Evolutionary conservation across 2,113 vertebrate species (phyloP), one percentile per base, ranked within the genome.

Genomic region (Empidonax alnorum): DNA sequence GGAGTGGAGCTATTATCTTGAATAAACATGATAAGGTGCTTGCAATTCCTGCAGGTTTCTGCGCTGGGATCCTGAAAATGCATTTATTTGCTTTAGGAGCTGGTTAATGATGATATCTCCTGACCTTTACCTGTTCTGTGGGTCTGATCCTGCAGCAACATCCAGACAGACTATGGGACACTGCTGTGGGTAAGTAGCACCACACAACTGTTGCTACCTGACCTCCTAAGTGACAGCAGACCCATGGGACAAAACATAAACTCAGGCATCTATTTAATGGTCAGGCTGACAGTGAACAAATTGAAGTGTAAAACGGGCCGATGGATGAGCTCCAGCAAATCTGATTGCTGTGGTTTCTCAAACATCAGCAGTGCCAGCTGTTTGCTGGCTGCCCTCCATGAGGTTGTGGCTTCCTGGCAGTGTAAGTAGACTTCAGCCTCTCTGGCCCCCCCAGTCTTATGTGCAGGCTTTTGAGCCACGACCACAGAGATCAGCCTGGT

Each of bases 351-450:
- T 58, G 71, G 41, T 39, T 75, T 82, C 75, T 71, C 50, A 30
- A 31, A 47, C 6, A 23, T 41, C 42, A 56, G 81, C 46, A 24
- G 30, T 61, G 67, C 76, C 14, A 9, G 75, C 6, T 10, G 14
- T 44, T 67, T 68, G 49, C 76, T 83, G 85, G 85, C 76, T 75
- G 76, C 67, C 14, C 39, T 50, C 76, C 6, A 5, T 3, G 55
- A 55, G 50, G 28, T 28, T 66, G 59, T 28, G 49, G 22, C 55
- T 94, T 56, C 10, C 25, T 7, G 3, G 55, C 31, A 58, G 52
- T 0, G 0, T 47, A 58, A 0, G 0, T 30, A 65, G 16, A 35
- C 8, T 31, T 82, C 59, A 53, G 65, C 7, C 16, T 27, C 22
- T 4, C 1, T 3, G 5, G 62, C 3, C 12, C 35, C 35, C 18